Conservation (phyloP, 2,113 vertebrate species). For the Aspiorhynchus laticeps region DNA sequence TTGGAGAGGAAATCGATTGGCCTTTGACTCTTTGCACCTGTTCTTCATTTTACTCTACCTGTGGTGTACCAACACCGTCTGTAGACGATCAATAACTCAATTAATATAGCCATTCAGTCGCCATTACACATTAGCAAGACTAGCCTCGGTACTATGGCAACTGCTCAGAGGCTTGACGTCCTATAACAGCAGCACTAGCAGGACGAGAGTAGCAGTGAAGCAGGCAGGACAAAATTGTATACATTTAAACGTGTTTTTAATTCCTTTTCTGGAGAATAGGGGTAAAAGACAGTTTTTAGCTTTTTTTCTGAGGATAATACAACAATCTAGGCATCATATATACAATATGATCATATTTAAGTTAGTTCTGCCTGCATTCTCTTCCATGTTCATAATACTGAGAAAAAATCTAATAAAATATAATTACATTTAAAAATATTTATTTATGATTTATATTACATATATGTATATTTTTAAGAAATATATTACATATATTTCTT, state of each 20-base stretch:
- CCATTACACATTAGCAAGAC: slow-evolving; percentile 44
- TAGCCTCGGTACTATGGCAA: slow-evolving; percentile 44
- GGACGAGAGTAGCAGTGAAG: neutral
- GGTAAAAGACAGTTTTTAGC: neutral
- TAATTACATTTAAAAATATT: too few species aligned
- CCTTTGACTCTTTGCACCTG: slow-evolving; percentile 16
- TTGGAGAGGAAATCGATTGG: slow-evolving; percentile 7
- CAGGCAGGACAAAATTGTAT: neutral
- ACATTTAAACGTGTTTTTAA: neutral
- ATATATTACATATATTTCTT: too few species aligned
- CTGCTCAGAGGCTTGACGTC: slow-evolving; percentile 21
- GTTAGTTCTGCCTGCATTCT: neutral
- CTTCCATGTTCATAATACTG: neutral
- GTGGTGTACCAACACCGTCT: neutral
- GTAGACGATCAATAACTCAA: slow-evolving; percentile 52
- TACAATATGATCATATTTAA: neutral
- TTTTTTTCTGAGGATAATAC: neutral
- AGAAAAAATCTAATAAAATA: too few species aligned
- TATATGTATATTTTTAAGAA: too few species aligned
- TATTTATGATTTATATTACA: too few species aligned
- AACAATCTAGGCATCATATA: neutral
- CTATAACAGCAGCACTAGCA: neutral
- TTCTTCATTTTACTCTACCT: slow-evolving; percentile 11
- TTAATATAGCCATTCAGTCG: slow-evolving; percentile 48
- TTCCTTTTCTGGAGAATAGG: neutral